Conservation (phyloP, 2,888 invertebrate genomes). For the Tanytarsus gracilentus region DNA sequence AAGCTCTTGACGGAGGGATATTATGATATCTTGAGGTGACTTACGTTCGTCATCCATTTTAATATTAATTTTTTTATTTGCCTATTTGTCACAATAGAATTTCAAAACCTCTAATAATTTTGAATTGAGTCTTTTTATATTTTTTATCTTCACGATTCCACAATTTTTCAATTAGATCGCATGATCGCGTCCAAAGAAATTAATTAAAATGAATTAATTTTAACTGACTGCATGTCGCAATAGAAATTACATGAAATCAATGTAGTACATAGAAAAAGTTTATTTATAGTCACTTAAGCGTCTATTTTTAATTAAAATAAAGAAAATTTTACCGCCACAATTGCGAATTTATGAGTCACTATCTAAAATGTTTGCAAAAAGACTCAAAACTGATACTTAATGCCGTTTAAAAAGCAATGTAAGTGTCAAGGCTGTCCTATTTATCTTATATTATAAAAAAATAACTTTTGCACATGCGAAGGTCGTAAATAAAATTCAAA, state of each 20-base stretch:
- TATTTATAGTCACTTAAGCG: no score
- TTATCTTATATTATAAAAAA: not conserved
- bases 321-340: no score
- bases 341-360: no score
- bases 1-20: conserved; percentile 33
- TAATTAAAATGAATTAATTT: no score
- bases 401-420: not conserved
- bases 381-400: not conserved
- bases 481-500: not conserved
- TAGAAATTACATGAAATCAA: no score
- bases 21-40: conserved; percentile 33
- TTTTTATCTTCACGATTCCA: no score
- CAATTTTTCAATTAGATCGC: no score
- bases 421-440: conserved; percentile 19
- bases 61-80: not conserved
- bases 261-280: no score
- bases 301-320: no score
- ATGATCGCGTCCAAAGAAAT: not conserved
- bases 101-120: no score
- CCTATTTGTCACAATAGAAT: not conserved
- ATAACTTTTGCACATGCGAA: not conserved
- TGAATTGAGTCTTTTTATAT: no score
- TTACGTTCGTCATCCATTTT: conserved; percentile 21
- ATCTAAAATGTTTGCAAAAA: not conserved
- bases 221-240: no score